Evolutionary conservation across 2,797 vertebrate genomes (phyloP).

Genomic region (Kryptolebias ocellatus): DNA sequence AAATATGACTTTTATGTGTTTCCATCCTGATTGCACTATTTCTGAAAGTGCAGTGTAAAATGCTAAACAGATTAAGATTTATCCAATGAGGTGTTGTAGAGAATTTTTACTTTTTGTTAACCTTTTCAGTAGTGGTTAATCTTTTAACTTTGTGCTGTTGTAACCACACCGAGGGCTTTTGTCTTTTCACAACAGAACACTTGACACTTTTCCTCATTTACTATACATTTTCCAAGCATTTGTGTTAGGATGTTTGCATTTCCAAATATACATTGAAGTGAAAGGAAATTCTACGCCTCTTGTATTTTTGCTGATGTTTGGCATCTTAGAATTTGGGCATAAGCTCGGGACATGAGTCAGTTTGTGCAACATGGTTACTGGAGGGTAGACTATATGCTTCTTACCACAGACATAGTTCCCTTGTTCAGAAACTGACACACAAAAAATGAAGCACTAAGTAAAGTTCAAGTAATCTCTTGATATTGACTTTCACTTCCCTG

Average conservation of each 20-base stretch:
- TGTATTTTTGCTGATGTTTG: slow-evolving; percentile 11
- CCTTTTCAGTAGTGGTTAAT: no score
- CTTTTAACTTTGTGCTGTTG: no score
- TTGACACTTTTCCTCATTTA: background rate
- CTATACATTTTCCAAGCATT: background rate
- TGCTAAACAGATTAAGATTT: background rate
- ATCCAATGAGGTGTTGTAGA: background rate
- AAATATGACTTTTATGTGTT: background rate
- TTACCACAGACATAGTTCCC: slow-evolving; percentile 21
- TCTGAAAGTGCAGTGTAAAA: background rate
- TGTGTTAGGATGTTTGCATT: background rate
- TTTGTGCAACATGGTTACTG: slow-evolving; percentile 21
- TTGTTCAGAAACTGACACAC: slow-evolving; percentile 32
- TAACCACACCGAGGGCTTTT: no score
- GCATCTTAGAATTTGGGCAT: slow-evolving; percentile 9
- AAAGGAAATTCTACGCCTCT: background rate
- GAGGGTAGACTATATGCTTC: slow-evolving; percentile 15
- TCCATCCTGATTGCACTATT: background rate
- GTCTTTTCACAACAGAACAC: no score
- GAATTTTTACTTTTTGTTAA: no score
- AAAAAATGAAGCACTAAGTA: slow-evolving; percentile 12
- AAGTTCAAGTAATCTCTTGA: background rate
- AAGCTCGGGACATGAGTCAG: slow-evolving; percentile 1
- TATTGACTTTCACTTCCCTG: slow-evolving; percentile 19
- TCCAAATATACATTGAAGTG: background rate